Conservation (phyloP, 2,888 invertebrate species). For the Taphrorychus bicolor region DNA sequence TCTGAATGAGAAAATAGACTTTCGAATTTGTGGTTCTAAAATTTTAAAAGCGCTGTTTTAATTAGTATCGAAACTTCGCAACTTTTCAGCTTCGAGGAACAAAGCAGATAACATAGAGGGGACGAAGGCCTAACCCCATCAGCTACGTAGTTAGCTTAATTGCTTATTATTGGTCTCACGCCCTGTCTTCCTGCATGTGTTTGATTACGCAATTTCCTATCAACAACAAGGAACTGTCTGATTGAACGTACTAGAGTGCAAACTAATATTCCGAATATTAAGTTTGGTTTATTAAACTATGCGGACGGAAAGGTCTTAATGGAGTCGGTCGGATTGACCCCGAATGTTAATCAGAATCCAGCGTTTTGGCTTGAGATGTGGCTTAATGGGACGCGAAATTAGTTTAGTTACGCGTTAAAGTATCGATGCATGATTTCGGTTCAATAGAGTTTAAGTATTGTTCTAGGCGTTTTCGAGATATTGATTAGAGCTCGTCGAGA, state of each 20-base stretch:
- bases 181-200: not conserved
- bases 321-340: conserved; percentile 29
- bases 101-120: not conserved
- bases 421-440: conserved; percentile 8
- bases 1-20: conserved; percentile 9
- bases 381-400: conserved; percentile 28
- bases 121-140: not conserved
- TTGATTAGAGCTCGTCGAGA: too few relatives aligned
- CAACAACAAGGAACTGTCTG: conserved; percentile 12
- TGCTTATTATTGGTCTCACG: not conserved
- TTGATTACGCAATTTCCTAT: conserved; percentile 21
- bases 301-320: conserved; percentile 33
- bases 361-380: conserved; percentile 26
- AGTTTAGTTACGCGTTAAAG: conserved; percentile 21
- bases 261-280: conserved; percentile 26
- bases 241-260: conserved; percentile 25
- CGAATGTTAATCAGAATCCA: conserved; percentile 30
- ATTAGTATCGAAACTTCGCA: not conserved
- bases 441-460: not conserved
- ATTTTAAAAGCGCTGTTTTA: not conserved
- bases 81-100: not conserved
- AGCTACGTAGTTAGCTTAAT: not conserved
- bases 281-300: conserved; percentile 33
- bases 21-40: not conserved
- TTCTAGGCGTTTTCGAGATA: not conserved